These are phyloP conservation scores for Macrostomum cliftonense DNA, from an alignment of 2,888 invertebrate genomes.

Conservation along the genomic window DNA sequence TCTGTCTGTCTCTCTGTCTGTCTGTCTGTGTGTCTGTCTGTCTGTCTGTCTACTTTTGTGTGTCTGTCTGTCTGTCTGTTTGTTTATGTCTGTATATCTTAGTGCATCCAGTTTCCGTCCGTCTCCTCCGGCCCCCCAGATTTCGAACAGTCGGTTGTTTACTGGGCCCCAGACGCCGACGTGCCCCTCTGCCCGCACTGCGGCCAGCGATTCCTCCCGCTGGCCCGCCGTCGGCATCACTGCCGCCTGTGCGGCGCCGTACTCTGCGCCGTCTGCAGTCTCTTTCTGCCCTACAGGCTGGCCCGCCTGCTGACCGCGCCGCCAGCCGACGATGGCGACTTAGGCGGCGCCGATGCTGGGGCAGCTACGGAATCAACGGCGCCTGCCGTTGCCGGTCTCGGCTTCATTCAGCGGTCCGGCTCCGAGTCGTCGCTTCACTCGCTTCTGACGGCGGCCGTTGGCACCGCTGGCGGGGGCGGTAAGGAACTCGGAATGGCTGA, in stretches of 20 bases:
- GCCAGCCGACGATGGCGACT: too few relatives aligned
- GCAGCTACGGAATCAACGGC: too few relatives aligned
- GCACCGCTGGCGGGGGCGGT: background rate
- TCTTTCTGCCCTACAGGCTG: slow-evolving; percentile 56
- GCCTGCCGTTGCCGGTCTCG: too few relatives aligned
- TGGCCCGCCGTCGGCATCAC: slow-evolving; percentile 77
- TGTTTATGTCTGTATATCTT: background rate
- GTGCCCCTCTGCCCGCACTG: slow-evolving; percentile 77
- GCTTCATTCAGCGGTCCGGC: too few relatives aligned
- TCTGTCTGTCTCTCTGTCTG: too few relatives aligned
- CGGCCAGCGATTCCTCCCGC: slow-evolving; percentile 60
- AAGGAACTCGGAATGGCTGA: too few relatives aligned
- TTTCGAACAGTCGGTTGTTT: slow-evolving; percentile 53
- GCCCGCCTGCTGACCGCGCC: slow-evolving; percentile 40
- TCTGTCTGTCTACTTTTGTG: too few relatives aligned
- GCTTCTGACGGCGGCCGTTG: too few relatives aligned
- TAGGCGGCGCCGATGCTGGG: too few relatives aligned
- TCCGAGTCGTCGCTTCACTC: too few relatives aligned
- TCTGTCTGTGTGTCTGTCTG: too few relatives aligned
- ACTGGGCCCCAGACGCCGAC: slow-evolving; percentile 76
- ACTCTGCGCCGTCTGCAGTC: slow-evolving; percentile 74
- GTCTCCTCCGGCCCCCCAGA: slow-evolving; percentile 29
- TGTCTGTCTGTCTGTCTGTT: background rate
- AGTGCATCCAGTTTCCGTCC: too few relatives aligned
- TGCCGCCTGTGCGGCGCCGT: slow-evolving; percentile 77